Evolutionary conservation across 1,140 invertebrate species (phyloP), one percentile per base, ranked within the genome.

Genomic region (Zaprionus ornatus): DNA sequence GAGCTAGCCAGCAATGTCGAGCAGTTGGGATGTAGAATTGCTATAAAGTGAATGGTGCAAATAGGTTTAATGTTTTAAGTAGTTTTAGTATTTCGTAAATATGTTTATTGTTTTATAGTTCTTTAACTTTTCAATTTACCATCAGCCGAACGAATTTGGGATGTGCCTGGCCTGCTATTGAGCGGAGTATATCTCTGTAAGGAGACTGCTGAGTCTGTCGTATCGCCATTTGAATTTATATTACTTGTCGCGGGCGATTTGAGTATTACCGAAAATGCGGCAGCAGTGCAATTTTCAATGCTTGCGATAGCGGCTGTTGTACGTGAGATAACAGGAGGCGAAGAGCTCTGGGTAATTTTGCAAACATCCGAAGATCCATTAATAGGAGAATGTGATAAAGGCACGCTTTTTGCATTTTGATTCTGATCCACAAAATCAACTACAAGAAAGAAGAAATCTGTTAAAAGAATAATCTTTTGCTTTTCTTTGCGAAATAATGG

Each of bases 371-470:
- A 32, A 1, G 69, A 61, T 15, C 66, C 80, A 57, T 72, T 77
- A 87, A 21, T 15, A 87, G 91, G 80, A 21, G 82, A 91, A 57
- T 78, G 75, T 3, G 85, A 74, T 56, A 92, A 74, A 79, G 87
- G 83, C 56, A 86, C 74, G 66, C 45, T 87, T 15, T 86, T 86
- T 5, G 45, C 19, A 50, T 21, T 23, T 23, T 70, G 72, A 70
- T 70, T 74, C 21, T 92, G 91, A 86, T 92, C 91, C 54, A 91
- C 82, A 66, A 92, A 91, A 32, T 92, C 91, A 82, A 92, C 88
- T 92, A 48, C 27, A 66, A 32, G 10, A 4, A 45, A 35, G 21
- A 52, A 29, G 29, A 32, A 32, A 1, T 37, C 40, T 12, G 17
- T 48, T 45, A 45, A 48, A 48, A 17, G 17, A 10, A 48, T 19